These are phyloP conservation scores for Neodon shergylaensis DNA, from an alignment of 2,113 vertebrate genomes.

Conservation along the genomic window DNA sequence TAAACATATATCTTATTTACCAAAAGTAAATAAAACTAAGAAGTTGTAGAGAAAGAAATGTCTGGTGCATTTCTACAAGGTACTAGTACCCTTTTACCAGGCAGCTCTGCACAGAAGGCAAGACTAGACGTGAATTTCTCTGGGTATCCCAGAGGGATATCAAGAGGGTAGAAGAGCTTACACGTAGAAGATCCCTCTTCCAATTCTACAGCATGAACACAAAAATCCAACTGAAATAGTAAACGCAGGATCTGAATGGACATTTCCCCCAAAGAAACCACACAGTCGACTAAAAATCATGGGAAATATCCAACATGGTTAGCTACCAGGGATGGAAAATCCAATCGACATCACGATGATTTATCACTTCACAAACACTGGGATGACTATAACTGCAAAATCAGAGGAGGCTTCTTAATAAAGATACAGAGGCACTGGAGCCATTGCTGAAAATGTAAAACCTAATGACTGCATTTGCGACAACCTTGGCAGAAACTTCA, in stretches of 20 bases:
- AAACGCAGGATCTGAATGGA: not conserved
- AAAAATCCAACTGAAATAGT: not conserved
- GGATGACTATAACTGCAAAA: not conserved
- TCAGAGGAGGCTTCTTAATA: not conserved
- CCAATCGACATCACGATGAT: not conserved
- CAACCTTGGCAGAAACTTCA: too few species aligned
- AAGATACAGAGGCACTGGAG: not conserved
- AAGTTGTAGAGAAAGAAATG: not conserved
- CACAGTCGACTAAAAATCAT: not conserved
- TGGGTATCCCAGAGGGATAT: not conserved
- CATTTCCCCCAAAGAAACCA: not conserved
- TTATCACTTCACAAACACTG: rapidly evolving
- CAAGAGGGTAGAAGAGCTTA: not conserved
- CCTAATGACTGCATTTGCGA: not conserved
- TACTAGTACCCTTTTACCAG: not conserved
- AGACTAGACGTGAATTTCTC: not conserved
- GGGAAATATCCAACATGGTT: not conserved
- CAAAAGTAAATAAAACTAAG: not conserved
- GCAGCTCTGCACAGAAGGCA: not conserved
- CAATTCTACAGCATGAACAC: not conserved
- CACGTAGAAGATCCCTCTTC: not conserved
- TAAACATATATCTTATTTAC: not conserved
- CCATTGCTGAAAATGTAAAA: not conserved
- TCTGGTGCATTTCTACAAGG: not conserved
- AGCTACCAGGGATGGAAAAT: not conserved